Conservation (phyloP, 2,888 invertebrate genomes). For the Cephus rjabovi region DNA sequence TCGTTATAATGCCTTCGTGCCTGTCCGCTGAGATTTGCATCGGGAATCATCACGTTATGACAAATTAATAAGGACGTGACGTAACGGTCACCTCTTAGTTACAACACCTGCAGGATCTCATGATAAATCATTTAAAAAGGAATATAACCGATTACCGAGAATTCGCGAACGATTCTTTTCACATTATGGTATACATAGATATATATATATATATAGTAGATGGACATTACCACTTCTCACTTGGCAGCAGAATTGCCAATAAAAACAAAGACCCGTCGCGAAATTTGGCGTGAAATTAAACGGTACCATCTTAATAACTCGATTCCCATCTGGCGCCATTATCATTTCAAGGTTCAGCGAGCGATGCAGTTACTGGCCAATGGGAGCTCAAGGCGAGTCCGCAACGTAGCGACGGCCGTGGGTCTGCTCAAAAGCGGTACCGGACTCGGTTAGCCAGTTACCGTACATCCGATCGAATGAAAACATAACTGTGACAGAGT, state of each 20-base stretch:
- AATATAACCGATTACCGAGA: neutral
- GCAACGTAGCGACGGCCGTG: neutral
- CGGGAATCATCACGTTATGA: neutral
- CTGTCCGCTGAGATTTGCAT: neutral
- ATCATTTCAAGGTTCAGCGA: neutral
- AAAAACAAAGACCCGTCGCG: neutral
- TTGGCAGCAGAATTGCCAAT: neutral
- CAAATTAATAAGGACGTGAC: neutral
- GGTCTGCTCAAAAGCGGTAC: neutral
- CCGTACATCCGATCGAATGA: neutral
- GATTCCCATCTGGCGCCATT: neutral
- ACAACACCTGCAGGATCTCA: neutral
- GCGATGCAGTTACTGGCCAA: neutral
- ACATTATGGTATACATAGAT: neutral
- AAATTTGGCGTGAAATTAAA: neutral
- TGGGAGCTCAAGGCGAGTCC: neutral
- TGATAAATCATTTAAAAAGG: neutral
- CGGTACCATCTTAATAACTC: neutral
- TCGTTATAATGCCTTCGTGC: neutral
- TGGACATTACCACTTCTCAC: neutral
- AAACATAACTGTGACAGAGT: neutral
- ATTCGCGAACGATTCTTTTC: neutral
- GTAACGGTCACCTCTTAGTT: neutral
- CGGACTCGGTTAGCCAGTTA: neutral
- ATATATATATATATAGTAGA: neutral